Evolutionary conservation across 2,797 vertebrate genomes (phyloP).

Genomic region (Oryzias dopingdopingensis): DNA sequence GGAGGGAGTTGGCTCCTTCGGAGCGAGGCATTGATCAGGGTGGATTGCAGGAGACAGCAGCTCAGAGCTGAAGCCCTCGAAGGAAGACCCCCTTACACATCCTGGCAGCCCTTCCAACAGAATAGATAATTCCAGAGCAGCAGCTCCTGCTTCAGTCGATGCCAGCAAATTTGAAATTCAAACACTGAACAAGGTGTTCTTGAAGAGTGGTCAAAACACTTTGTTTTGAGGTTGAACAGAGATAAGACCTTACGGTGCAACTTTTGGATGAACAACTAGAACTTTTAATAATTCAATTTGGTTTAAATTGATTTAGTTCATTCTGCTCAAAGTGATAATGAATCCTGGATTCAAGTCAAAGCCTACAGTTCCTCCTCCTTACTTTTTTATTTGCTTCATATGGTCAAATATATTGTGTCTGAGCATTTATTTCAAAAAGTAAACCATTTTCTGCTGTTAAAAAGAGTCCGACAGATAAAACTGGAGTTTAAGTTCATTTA

Average conservation of each 20-base stretch:
- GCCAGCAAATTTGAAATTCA: conserved; percentile 83
- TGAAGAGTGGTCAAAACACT: conserved; percentile 68
- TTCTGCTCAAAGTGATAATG: no score
- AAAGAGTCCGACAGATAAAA: no score
- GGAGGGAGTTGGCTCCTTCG: conserved; percentile 42
- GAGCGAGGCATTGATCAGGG: conserved; percentile 66
- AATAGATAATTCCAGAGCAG: conserved; percentile 78
- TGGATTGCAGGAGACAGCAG: conserved; percentile 71
- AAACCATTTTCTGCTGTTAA: no score
- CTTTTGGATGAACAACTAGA: conserved; percentile 17
- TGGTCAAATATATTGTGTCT: no score
- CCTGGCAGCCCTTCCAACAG: conserved; percentile 81
- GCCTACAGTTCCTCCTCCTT: no score
- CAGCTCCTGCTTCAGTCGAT: conserved; percentile 63
- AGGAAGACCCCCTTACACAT: conserved; percentile 67
- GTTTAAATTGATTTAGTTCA: no score
- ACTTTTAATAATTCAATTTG: no score
- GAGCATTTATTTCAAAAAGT: no score
- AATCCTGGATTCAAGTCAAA: no score
- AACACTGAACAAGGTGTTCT: conserved; percentile 72
- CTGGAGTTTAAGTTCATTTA: no score
- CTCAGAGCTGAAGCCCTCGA: conserved; percentile 56
- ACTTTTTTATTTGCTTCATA: no score
- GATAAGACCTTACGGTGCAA: conserved; percentile 4
- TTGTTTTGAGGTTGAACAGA: conserved; percentile 61